Conservation (phyloP, 2,113 vertebrate genomes). For the Nyctereutes procyonoides region DNA sequence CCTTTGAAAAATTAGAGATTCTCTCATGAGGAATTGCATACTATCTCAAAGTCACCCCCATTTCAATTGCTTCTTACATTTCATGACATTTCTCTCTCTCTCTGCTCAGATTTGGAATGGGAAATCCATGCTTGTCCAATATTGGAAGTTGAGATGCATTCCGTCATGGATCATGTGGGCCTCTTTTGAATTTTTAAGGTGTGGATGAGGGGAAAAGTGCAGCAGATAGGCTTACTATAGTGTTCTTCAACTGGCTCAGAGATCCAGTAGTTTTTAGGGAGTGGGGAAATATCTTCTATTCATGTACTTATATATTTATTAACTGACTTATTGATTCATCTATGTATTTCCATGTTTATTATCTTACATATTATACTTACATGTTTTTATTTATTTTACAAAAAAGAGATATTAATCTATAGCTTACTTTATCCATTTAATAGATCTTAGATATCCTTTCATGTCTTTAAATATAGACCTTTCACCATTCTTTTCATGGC, state of each 20-base stretch:
- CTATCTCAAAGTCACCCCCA: neutral
- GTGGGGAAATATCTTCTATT: neutral
- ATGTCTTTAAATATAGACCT: neutral
- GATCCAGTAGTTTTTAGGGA: neutral
- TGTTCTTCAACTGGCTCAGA: neutral
- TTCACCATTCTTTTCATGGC: neutral
- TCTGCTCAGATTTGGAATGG: neutral
- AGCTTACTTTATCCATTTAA: neutral
- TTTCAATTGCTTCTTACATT: neutral
- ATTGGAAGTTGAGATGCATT: neutral
- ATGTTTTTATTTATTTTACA: neutral
- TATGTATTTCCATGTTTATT: neutral
- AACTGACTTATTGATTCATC: neutral
- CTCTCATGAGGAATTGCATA: neutral
- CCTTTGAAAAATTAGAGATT: neutral
- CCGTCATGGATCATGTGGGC: rapidly evolving
- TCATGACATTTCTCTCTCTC: neutral
- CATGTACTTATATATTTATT: neutral
- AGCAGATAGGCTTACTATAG: neutral
- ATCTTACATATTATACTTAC: neutral
- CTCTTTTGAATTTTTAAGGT: neutral
- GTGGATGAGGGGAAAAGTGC: neutral
- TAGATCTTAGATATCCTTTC: neutral
- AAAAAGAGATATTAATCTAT: neutral
- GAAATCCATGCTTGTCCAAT: neutral